Base-by-base conservation (phyloP, 2,797 vertebrate genomes). In the Mionectes olivaceus region DNA sequence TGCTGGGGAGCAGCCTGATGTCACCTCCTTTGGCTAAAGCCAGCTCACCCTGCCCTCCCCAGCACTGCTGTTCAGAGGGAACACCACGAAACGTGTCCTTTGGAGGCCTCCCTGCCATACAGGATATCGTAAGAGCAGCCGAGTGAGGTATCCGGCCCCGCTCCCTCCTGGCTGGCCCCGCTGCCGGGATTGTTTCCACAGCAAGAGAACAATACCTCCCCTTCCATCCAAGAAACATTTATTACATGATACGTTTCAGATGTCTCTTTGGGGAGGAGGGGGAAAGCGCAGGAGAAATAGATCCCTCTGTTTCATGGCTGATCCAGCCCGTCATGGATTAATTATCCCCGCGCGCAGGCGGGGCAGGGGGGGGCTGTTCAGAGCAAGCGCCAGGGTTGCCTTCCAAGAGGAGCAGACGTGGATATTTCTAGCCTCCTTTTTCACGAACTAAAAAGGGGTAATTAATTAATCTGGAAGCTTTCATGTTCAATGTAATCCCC, bases 381-480 rank as follows among this genome's bases (percentile, higher is more conserved):
- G 93, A 96, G 93, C 65, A 49, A 84, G 71, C 10, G 50, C 95
- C 86, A 87, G 69, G 85, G 75, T 94, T 90, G 75, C 78, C 64
- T 95, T 97, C 96, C 96, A 96, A 96, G 91, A 64, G n/a, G 91
- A 95, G 96, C 94, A 92, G 87, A 94, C 57, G 13, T 70, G 92
- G 57, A 52, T 94, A 53, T 95, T 96, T 91, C 87, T 65, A 92
- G 83, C 61, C 74, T 93, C 50, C 64, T 90, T 90, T 46, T 85
- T 79, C 52, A 52, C 57, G 43, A 87, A 94, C 95, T 81, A 94
- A 96, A 97, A 97, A 95, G 60, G 67, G 73, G 74, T 80, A 97
- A 96, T 98, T 97, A 97, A 97, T 96, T 96, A 87, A 94, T 94
- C 19, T 80, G 89, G 91, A 83, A 94, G 95, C 91, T 94, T 95